Evolutionary conservation across 2,888 invertebrate species (phyloP), one percentile per base, ranked within the genome.

Genomic region (Zeuzera pyrina): DNA sequence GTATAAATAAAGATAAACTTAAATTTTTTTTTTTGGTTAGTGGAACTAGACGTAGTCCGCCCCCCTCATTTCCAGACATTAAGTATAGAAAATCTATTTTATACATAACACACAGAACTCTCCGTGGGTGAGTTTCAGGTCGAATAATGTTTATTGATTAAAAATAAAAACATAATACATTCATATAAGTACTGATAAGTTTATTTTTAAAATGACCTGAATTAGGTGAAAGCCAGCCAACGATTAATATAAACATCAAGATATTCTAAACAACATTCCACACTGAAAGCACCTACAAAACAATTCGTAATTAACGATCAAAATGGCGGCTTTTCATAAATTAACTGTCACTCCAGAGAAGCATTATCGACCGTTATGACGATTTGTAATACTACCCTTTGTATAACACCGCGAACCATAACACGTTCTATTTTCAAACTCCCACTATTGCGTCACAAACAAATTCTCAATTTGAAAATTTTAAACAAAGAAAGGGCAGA

Each of bases 401-500:
- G 52, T 57, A 46, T 47, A 35, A 35, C 45, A 35, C 35, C 34
- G 45, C 36, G 37, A 49, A 45, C 38, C 50, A 50, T 58, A 57
- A 58, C 50, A 52, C 40, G 33, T 49, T 48, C 49, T 49, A 51
- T 48, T 47, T 45, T 45, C 43, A 41, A 49, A 39, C 35, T 34
- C 31, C 35, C 36, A 42, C 38, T 42, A 39, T 53, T 53, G 46
- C 55, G 45, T 55, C 55, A 54, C 42, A 41, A 34, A 33, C 42
- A 46, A 28, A 12, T 46, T 49, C 50, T 44, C 42, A 49, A 52
- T 49, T 46, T 55, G 49, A 57, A 69, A 66, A 54, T 57, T 52
- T 43, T 53, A 68, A 74, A 83, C 81, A 83, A 83, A 83, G 81
- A 78, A 78, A 81, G 79, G 73, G 74, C 78, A 77, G 49, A 49